Conservation (phyloP, 1,140 invertebrate genomes). For the Ceratosolen fusciceps region DNA sequence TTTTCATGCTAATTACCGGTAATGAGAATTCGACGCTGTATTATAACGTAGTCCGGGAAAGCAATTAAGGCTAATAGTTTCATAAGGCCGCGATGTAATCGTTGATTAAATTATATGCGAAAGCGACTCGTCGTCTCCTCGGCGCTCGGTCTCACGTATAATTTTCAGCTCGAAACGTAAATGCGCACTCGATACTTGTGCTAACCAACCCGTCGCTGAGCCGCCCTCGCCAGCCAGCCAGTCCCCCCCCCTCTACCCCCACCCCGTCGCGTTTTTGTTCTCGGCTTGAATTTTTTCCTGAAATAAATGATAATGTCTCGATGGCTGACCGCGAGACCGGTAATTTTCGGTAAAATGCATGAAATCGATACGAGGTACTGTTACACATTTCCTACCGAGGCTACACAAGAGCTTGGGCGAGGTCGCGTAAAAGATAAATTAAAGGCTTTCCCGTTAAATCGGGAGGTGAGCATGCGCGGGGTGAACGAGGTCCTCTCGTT, state of each 20-base stretch:
- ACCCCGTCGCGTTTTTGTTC: too few species aligned
- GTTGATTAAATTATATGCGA: constrained; percentile 3
- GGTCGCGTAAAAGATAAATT: too few species aligned
- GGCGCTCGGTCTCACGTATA: background rate
- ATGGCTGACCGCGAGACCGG: background rate
- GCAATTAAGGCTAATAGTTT: background rate
- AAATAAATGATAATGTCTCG: background rate
- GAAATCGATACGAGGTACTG: background rate
- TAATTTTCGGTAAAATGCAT: background rate
- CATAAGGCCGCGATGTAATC: background rate
- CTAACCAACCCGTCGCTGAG: background rate
- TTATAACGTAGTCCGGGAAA: background rate
- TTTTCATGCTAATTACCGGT: background rate
- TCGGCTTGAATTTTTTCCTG: too few species aligned
- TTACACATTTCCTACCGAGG: background rate
- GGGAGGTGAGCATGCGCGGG: background rate
- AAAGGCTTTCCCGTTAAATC: background rate
- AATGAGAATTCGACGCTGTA: background rate
- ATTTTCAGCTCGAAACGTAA: background rate
- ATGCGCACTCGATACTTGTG: background rate
- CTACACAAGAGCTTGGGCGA: too few species aligned
- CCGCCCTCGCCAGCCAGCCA: background rate
- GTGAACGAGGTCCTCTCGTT: background rate
- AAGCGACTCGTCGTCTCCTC: background rate
- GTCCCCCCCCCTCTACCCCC: background rate